Conservation (phyloP, 2,888 invertebrate genomes). For the Acanthoscelides obtectus region DNA sequence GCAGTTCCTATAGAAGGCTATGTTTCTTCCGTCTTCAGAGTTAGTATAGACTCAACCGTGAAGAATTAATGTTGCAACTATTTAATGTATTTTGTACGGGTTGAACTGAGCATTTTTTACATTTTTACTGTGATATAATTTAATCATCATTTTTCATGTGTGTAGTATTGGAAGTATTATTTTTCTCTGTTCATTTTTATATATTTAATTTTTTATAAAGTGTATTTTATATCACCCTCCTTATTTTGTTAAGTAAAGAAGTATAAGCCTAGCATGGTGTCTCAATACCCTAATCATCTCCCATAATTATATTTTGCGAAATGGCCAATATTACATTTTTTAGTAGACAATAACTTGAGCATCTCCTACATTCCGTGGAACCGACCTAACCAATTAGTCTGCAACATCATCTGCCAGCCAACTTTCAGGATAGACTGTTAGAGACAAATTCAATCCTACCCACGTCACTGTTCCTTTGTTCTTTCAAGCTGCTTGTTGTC, state of each 20-base stretch:
- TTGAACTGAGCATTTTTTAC: slow-evolving; percentile 39
- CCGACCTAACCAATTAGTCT: too few species aligned
- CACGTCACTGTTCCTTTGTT: too few species aligned
- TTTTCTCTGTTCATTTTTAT: slow-evolving; percentile 30
- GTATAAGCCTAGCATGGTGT: background rate
- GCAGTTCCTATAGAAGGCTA: too few species aligned
- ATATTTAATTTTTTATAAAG: slow-evolving; percentile 28
- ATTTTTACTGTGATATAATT: slow-evolving; percentile 26
- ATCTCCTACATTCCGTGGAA: too few species aligned
- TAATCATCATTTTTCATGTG: slow-evolving; percentile 18
- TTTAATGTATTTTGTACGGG: slow-evolving; percentile 33
- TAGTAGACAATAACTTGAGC: too few species aligned
- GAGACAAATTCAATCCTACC: too few species aligned
- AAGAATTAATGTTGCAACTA: slow-evolving; percentile 2
- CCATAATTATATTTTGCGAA: too few species aligned
- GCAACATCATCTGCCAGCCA: too few species aligned
- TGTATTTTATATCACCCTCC: slow-evolving; percentile 23
- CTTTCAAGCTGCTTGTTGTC: too few species aligned
- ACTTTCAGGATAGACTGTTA: too few species aligned
- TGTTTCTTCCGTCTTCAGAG: slow-evolving; percentile 1
- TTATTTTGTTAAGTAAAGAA: slow-evolving; percentile 28
- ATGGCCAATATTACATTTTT: too few species aligned
- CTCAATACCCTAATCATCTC: background rate
- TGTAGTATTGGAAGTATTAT: slow-evolving; percentile 24
- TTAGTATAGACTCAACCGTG: slow-evolving; percentile 4